Conservation (phyloP, 2,888 invertebrate genomes). For the Apamea crenata region DNA sequence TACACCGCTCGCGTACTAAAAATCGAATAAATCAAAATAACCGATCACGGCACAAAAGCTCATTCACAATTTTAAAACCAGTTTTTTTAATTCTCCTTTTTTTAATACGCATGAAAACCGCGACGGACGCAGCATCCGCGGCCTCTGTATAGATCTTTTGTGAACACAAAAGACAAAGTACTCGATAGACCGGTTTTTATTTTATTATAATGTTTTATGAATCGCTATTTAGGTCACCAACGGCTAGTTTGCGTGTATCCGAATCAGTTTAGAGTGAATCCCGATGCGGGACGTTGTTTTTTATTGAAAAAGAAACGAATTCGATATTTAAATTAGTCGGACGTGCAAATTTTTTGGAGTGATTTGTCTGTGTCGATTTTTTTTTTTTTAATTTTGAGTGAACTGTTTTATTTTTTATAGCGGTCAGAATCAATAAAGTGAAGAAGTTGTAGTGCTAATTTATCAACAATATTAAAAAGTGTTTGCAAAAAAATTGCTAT, state of each 20-base stretch:
- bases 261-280: conserved; percentile 78
- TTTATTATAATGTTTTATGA: conserved; percentile 74
- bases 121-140: conserved; percentile 87
- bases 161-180: conserved; percentile 85
- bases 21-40: conserved; percentile 90
- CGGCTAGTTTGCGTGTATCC: conserved; percentile 76
- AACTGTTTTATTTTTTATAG: background rate
- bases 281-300: conserved; percentile 66
- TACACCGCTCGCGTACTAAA: conserved; percentile 84
- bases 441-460: background rate
- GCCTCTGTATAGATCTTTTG: conserved; percentile 85
- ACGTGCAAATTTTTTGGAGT: conserved; percentile 6
- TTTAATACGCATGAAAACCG: conserved; percentile 75
- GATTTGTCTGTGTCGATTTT: background rate
- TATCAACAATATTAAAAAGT: background rate
- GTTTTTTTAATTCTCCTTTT: conserved; percentile 79
- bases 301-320: conserved; percentile 40
- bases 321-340: conserved; percentile 47
- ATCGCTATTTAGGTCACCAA: conserved; percentile 86
- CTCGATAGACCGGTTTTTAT: conserved; percentile 84
- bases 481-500: background rate
- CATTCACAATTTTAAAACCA: conserved; percentile 85
- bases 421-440: background rate
- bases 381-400: background rate
- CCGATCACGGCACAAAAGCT: conserved; percentile 88